Conservation (phyloP, 1,140 invertebrate species). For the Drosophila pruinosa region DNA sequence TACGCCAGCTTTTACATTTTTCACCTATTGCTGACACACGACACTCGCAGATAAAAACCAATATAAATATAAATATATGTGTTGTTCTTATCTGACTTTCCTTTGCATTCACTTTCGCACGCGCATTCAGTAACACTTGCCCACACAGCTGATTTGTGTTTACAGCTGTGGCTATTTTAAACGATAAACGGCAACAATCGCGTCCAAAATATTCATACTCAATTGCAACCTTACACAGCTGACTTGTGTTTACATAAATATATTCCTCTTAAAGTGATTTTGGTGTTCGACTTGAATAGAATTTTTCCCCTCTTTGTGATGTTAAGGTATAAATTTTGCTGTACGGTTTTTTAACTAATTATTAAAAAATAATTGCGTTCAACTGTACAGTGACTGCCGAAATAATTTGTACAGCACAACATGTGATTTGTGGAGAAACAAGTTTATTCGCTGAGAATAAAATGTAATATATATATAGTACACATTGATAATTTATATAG, state of each 20-base stretch:
- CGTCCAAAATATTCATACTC: not conserved
- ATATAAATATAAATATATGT: not conserved
- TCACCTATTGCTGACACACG: conserved; percentile 31
- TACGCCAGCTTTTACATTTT: conserved; percentile 24
- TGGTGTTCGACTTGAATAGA: too few relatives aligned
- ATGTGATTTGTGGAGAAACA: conserved; percentile 29
- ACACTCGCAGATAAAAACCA: conserved; percentile 1
- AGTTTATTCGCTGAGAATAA: conserved; percentile 43
- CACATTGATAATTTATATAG: conserved; percentile 54
- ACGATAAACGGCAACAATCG: not conserved
- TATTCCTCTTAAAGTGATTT: too few relatives aligned
- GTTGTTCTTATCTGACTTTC: not conserved
- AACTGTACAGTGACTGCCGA: not conserved
- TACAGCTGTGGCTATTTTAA: conserved; percentile 9
- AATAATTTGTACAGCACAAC: conserved; percentile 1
- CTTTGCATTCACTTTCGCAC: conserved; percentile 8
- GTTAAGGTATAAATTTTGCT: too few relatives aligned
- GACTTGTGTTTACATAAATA: not conserved
- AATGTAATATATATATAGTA: conserved; percentile 35
- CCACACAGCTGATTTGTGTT: conserved; percentile 31
- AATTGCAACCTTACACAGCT: not conserved
- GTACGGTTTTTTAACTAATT: too few relatives aligned
- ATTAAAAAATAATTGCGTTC: too few relatives aligned
- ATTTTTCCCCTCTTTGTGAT: too few relatives aligned
- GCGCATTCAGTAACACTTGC: not conserved